These are phyloP conservation scores for Zophobas atratus DNA, from an alignment of 1,140 invertebrate genomes.

Conservation along the genomic window DNA sequence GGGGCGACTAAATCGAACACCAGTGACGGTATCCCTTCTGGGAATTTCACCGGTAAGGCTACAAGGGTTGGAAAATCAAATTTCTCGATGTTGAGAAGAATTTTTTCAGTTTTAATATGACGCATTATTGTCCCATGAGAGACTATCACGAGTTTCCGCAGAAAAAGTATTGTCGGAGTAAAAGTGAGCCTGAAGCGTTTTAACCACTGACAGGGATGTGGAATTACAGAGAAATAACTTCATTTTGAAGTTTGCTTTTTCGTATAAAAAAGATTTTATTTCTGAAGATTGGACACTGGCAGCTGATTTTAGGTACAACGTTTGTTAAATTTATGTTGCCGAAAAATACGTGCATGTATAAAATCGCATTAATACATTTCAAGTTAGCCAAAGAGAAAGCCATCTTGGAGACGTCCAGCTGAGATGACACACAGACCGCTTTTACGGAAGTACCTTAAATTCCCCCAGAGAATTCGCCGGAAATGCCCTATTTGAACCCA, in stretches of 20 bases:
- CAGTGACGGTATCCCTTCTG: slow-evolving; percentile 25
- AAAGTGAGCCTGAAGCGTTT: slow-evolving; percentile 2
- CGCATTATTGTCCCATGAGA: slow-evolving; percentile 15
- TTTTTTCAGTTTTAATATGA: slow-evolving; percentile 42
- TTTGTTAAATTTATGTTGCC: background rate
- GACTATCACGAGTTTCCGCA: background rate
- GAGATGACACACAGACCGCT: slow-evolving; percentile 43
- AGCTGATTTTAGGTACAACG: too few species aligned
- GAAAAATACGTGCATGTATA: background rate
- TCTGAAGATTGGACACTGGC: too few species aligned
- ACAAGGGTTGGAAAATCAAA: slow-evolving; percentile 40
- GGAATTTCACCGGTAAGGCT: slow-evolving; percentile 27
- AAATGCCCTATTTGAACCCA: slow-evolving; percentile 54
- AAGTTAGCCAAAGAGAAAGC: slow-evolving; percentile 11
- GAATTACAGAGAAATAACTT: background rate
- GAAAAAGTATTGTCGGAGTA: slow-evolving; percentile 1
- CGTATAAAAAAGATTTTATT: too few species aligned
- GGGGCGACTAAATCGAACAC: slow-evolving; percentile 39
- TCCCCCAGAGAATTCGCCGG: slow-evolving; percentile 48
- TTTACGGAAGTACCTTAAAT: slow-evolving; percentile 50
- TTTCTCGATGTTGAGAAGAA: slow-evolving; percentile 27
- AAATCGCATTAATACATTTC: slow-evolving; percentile 36
- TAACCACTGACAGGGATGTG: background rate
- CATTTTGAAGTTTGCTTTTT: background rate
- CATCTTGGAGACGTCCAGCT: slow-evolving; percentile 36